Evolutionary conservation across 2,888 invertebrate genomes (phyloP), one percentile per base, ranked within the genome.

Genomic region (Orthosia gothica): DNA sequence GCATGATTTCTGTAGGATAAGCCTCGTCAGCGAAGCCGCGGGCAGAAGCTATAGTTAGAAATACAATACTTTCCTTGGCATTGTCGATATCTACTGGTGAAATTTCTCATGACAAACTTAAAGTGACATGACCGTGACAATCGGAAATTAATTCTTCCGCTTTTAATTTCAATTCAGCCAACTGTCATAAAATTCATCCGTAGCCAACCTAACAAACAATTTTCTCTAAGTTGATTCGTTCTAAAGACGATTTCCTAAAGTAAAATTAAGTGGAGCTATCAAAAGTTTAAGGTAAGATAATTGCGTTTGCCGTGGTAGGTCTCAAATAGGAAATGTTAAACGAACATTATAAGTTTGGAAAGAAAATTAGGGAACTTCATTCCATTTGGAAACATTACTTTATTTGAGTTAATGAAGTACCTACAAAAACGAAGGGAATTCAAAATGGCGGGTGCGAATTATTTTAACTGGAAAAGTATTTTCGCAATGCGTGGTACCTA

Each of bases 311-410:
- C 84, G 73, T 77, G 79, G 84, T 85, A 83, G 83, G 85, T 85
- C 88, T 79, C 83, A 84, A 89, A 89, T 88, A 86, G 89, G 80
- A 90, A 91, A 91, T 91, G 88, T 89, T 89, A 87, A 89, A 89
- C 87, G 87, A 88, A 88, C 78, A 87, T 87, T 86, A 81, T 78
- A 85, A 85, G 78, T 87, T 85, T 71, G 32, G 52, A 76, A 85
- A 78, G 79, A 78, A 87, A 87, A 87, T 87, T 85, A 76, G 71
- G 70, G 74, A 82, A 85, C 70, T 85, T 84, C 69, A 76, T 70
- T 84, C 66, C 77, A 75, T 72, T 75, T 75, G 75, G 68, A 75
- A 80, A 82, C 70, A 66, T 82, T 82, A 75, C 70, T 84, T 80
- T 80, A 77, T 75, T 77, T 67, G 62, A 70, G 32, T 71, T 70